Conservation (phyloP, 2,113 vertebrate species). For the Rynchops niger region DNA sequence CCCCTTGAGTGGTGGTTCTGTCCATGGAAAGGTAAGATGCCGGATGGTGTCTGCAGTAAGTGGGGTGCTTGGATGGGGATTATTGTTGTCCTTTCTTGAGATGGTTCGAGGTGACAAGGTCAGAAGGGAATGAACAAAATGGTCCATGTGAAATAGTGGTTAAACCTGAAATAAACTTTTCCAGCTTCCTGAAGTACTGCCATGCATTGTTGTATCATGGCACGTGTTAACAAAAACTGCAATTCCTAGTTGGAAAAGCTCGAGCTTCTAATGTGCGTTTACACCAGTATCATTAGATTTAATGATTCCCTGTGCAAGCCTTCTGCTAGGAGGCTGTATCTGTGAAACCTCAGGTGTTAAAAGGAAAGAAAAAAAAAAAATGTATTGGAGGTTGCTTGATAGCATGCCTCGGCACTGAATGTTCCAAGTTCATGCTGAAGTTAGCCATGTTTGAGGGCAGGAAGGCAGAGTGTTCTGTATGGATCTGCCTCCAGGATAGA, state of each 20-base stretch:
- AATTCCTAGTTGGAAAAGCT: neutral
- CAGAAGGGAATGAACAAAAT: neutral
- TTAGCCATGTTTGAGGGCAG: too few species aligned
- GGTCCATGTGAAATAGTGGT: neutral
- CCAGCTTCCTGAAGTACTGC: neutral
- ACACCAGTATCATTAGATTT: neutral
- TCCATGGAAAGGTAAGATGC: neutral
- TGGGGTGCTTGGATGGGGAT: neutral
- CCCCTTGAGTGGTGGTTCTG: neutral
- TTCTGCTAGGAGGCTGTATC: accelerated
- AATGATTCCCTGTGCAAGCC: neutral
- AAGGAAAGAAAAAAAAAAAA: too few species aligned
- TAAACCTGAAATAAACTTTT: neutral
- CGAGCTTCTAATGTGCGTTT: neutral
- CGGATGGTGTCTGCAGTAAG: neutral
- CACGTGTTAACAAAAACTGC: neutral
- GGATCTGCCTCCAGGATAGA: neutral
- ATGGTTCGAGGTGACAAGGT: neutral
- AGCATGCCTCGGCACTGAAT: neutral
- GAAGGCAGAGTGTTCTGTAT: neutral
- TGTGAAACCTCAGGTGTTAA: neutral
- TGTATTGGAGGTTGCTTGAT: neutral
- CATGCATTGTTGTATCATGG: accelerated
- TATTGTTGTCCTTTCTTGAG: neutral
- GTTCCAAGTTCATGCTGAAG: neutral